phyloP scores from a whole-genome alignment of 2,113 vertebrate species.

The Pelusios castaneus region DNA sequence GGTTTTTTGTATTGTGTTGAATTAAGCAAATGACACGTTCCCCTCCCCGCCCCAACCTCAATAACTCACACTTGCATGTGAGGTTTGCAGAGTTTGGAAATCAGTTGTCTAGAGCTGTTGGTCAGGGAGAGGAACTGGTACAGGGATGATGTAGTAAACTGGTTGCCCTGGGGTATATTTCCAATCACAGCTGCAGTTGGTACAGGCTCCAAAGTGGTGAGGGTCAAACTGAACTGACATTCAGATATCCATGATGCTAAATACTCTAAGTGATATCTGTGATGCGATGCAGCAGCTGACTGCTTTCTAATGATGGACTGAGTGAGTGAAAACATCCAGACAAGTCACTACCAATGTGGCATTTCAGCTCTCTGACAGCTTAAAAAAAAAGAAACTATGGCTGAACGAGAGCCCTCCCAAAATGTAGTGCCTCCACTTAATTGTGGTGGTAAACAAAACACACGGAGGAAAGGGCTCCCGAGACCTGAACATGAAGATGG shows the following conservation, averaged over 20 bases:
- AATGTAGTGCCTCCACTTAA: accelerated
- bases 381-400: background rate
- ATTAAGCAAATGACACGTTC: no score
- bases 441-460: accelerated
- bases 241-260: background rate
- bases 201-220: background rate
- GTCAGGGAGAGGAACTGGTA: no score
- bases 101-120: no score
- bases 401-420: background rate
- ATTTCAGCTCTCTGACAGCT: background rate
- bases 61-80: no score
- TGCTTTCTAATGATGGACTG: background rate
- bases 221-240: background rate
- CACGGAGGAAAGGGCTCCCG: accelerated
- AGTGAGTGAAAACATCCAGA: background rate
- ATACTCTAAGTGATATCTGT: background rate
- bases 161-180: no score
- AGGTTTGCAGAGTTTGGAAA: no score
- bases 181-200: background rate
- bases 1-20: no score
- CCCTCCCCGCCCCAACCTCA: no score
- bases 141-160: no score
- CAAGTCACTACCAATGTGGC: background rate
- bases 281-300: background rate
- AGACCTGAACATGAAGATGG: accelerated